Evolutionary conservation across 2,888 invertebrate genomes (phyloP), one percentile per base, ranked within the genome.

Genomic region (Mythimna albipuncta): DNA sequence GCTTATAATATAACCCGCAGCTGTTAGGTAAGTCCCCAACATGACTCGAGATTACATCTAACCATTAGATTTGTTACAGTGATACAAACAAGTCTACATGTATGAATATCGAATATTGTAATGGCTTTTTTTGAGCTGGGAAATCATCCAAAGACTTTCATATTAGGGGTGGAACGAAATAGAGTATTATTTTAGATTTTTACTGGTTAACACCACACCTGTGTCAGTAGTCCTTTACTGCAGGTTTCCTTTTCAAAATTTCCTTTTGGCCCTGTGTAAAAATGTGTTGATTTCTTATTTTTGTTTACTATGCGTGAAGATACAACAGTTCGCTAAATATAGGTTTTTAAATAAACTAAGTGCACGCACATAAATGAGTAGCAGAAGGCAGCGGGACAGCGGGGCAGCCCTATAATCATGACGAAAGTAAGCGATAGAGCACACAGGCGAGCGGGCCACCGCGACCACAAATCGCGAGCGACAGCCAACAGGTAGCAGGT

Each of bases 401-500:
- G n/a, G 21, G 21, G 16, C 87, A 89, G 47, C 89, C 89, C 88
- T 89, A 85, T 75, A 70, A 68, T 79, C 77, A 87, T 84, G 81
- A 85, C 84, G 78, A 79, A 79, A 85, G 89, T 88, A 88, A 89
- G 87, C 88, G 87, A 88, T 89, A 90, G 88, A 82, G 90, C 89
- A 89, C 89, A 87, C 88, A 83, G 74, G 84, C 88, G 86, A 80
- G 75, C 32, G 87, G 82, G 84, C 87, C 85, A 69, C 79, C 84
- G 88, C 89, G 89, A 85, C 92, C 92, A 93, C 93, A 93, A 92
- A 91, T 91, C 94, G 93, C 91, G 85, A 81, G 85, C 90, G 91
- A 90, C 90, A 88, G 87, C 86, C 91, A 91, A 93, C 94, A 94
- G 94, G 94, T 94, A 94, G 94, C 94, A 88, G 86, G 89, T 92